Evolutionary conservation across 2,797 vertebrate genomes (phyloP), one percentile per base, ranked within the genome.

Genomic region (Acanthurus tractus): DNA sequence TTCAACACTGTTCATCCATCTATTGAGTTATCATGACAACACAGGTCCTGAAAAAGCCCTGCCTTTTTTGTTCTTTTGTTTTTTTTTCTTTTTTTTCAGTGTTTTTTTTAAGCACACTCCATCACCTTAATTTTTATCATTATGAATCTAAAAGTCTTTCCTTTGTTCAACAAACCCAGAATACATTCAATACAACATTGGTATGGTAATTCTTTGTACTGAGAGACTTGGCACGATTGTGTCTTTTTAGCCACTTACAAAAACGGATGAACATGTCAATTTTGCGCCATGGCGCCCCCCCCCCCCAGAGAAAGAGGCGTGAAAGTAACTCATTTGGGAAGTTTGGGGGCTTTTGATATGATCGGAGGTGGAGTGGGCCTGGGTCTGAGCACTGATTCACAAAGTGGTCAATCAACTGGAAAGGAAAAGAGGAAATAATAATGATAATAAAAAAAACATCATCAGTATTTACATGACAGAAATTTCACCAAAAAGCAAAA

Each of bases 241-340:
- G 94, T 93, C 90, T 92, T 96, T 95, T 96, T 91, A 95, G 96
- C 95, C 95, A 94, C 95, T 93, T 95, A 95, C 94, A 95, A 95
- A 96, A 96, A 97, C 90, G 92, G 95, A 96, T 95, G 94, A 93
- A 96, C 88, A 94, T 96, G 93, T 96, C 94, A 95, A 95, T 96
- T 96, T 95, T 95, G 94, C 95, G 90, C 92, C 78, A 63, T 87
- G 29, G 29, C 29, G 5, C 29, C 29, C 29, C 29, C 29, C 29
- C 29, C 29, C 84, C 66, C 18, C 5, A 67, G 57, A 81, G 78
- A 78, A 74, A 83, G 68, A 91, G 69, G 82, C 74, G 25, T 81
- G 53, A 84, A 85, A 82, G 76, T 70, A 95, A 95, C 92, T 95
- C 92, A 95, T 94, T 95, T 95, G 92, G 94, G 92, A 96, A 93